Conservation (phyloP, 2,797 vertebrate species). For the Apogon talboti region DNA sequence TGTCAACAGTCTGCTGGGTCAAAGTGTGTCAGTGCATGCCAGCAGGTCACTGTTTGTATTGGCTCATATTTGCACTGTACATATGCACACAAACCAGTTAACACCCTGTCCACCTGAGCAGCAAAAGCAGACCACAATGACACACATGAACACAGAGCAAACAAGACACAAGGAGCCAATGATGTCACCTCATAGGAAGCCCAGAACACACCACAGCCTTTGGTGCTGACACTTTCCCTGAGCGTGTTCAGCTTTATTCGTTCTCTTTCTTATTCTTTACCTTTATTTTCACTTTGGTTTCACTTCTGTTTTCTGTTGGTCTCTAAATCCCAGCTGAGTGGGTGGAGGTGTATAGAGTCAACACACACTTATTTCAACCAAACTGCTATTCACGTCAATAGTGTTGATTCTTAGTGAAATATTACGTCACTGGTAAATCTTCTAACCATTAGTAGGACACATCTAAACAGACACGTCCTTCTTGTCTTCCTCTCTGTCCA, state of each 20-base stretch:
- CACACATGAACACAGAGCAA: conserved; percentile 15
- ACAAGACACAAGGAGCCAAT: conserved; percentile 15
- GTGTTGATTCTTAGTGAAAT: background rate
- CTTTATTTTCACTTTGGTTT: no score
- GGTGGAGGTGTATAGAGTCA: conserved; percentile 30
- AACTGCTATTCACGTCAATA: background rate
- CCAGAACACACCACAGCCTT: background rate
- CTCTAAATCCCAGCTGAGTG: conserved; percentile 7
- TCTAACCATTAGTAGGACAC: background rate
- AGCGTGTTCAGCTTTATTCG: background rate
- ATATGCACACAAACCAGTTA: conserved; percentile 34
- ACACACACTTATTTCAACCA: conserved; percentile 13
- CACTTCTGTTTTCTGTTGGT: conserved; percentile 12
- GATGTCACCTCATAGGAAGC: conserved; percentile 21
- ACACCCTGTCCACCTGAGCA: conserved; percentile 47
- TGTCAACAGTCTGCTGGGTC: conserved; percentile 40
- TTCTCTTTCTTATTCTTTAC: background rate
- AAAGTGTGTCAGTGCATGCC: conserved; percentile 24
- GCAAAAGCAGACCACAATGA: conserved; percentile 14
- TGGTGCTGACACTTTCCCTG: accelerated
- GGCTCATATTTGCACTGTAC: conserved; percentile 26
- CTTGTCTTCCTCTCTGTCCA: no score
- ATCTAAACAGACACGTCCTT: background rate
- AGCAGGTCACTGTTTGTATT: conserved; percentile 41
- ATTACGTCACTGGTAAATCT: background rate